These are phyloP conservation scores for Sphecodes monilicornis DNA, from an alignment of 2,888 invertebrate species.

Conservation along the genomic window DNA sequence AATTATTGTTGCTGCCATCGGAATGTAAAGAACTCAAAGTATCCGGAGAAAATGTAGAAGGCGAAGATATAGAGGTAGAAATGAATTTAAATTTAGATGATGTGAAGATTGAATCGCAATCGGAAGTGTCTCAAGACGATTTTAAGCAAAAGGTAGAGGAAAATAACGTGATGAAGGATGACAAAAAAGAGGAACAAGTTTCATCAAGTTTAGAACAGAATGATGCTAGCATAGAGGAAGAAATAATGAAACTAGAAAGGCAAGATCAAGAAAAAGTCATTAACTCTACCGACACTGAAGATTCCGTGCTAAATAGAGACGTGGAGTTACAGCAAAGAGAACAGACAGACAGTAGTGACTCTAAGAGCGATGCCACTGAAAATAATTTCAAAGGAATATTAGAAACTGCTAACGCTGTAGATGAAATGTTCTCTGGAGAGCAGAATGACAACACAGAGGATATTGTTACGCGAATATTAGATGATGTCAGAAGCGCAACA, in stretches of 20 bases:
- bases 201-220: constrained; percentile 17
- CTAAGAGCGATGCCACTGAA: constrained; percentile 15
- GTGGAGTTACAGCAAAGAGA: constrained; percentile 14
- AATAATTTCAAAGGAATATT: constrained; percentile 55
- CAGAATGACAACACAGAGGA: constrained; percentile 68
- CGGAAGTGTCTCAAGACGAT: constrained; percentile 29
- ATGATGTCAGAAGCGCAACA: constrained; percentile 53
- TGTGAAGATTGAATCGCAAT: constrained; percentile 52
- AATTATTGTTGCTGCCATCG: constrained; percentile 35
- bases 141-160: not conserved
- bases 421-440: constrained; percentile 68
- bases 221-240: constrained; percentile 20
- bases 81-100: constrained; percentile 62
- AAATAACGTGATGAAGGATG: not conserved
- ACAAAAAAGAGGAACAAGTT: constrained; percentile 28
- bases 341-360: constrained; percentile 41
- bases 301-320: not conserved
- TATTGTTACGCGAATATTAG: constrained; percentile 67
- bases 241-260: constrained; percentile 13
- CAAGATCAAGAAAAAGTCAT: not conserved
- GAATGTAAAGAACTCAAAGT: not conserved
- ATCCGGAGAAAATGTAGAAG: constrained; percentile 23
- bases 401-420: constrained; percentile 47
- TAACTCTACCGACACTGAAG: not conserved
- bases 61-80: constrained; percentile 35